These are phyloP conservation scores for Oikopleura vanhoeffeni DNA, from an alignment of 23 tunicate genomes.

Conservation along the genomic window DNA sequence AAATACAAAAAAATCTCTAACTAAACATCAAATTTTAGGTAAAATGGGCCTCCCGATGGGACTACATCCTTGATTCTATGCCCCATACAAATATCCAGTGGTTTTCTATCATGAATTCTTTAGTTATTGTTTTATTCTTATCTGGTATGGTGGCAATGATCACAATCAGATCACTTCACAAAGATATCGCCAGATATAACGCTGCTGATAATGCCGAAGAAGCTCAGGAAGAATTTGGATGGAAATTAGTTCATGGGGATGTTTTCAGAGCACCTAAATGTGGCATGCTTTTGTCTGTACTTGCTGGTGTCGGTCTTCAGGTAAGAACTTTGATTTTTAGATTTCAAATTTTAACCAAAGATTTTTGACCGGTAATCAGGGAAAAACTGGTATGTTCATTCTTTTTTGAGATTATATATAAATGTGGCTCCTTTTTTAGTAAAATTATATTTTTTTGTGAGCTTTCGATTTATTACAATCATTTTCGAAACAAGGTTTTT, in stretches of 20 bases:
- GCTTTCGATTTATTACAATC: no score
- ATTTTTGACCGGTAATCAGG: neutral
- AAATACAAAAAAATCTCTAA: no score
- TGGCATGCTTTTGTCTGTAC: conserved; percentile 60
- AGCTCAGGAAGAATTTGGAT: conserved; percentile 90
- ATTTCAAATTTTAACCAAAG: neutral
- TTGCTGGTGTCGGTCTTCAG: conserved; percentile 76
- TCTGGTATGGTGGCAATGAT: conserved; percentile 99
- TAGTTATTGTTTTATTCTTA: conserved; percentile 76
- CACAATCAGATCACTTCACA: conserved; percentile 51
- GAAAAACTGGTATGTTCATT: neutral
- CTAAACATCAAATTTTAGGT: no score
- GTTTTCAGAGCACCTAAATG: conserved; percentile 50
- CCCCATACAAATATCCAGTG: conserved; percentile 88
- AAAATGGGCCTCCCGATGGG: conserved; percentile 97
- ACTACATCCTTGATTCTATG: conserved; percentile 61
- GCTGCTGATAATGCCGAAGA: conserved; percentile 70
- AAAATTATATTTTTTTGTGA: no score
- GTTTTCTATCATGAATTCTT: conserved; percentile 98
- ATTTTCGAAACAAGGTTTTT: no score
- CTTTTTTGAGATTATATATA: neutral
- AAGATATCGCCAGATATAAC: conserved; percentile 84
- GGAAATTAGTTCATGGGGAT: conserved; percentile 76
- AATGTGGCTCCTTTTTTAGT: neutral
- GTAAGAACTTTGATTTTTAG: conserved; percentile 20